Conservation (phyloP, 2,888 invertebrate species). For the Orchestes rusci region DNA sequence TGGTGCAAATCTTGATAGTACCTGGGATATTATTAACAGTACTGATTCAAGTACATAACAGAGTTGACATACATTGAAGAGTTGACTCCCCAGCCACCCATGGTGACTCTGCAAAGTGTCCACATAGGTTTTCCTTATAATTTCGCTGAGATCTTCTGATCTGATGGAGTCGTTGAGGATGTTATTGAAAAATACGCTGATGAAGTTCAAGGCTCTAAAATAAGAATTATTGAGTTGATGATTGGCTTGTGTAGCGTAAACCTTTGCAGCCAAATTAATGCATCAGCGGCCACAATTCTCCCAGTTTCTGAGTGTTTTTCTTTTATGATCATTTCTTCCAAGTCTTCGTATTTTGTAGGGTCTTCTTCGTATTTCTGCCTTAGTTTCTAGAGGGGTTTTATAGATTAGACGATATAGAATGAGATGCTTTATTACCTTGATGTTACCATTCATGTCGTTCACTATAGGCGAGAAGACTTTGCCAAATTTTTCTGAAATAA, state of each 20-base stretch:
- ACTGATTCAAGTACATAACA: background rate
- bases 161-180: conserved; percentile 46
- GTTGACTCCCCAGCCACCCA: conserved; percentile 67
- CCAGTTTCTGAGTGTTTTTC: conserved; percentile 54
- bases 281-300: conserved; percentile 50
- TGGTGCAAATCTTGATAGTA: conserved; percentile 36
- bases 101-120: conserved; percentile 66
- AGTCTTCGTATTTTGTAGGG: conserved; percentile 48
- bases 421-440: conserved; percentile 50
- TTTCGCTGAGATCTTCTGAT: conserved; percentile 54
- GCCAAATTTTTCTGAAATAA: conserved; percentile 60
- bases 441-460: conserved; percentile 70
- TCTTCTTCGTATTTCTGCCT: conserved; percentile 50
- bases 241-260: no score
- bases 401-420: background rate
- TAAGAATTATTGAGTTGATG: background rate
- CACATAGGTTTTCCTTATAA: conserved; percentile 61
- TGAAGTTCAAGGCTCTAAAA: conserved; percentile 56
- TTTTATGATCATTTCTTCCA: conserved; percentile 61
- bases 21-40: conserved; percentile 24
- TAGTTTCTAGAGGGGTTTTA: conserved; percentile 52
- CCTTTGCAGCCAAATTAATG: conserved; percentile 71
- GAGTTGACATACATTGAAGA: conserved; percentile 56
- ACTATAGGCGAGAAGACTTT: conserved; percentile 66
- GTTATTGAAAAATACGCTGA: conserved; percentile 52